Base-by-base conservation (phyloP, 2,113 vertebrate species). In the Rutilus rutilus region DNA sequence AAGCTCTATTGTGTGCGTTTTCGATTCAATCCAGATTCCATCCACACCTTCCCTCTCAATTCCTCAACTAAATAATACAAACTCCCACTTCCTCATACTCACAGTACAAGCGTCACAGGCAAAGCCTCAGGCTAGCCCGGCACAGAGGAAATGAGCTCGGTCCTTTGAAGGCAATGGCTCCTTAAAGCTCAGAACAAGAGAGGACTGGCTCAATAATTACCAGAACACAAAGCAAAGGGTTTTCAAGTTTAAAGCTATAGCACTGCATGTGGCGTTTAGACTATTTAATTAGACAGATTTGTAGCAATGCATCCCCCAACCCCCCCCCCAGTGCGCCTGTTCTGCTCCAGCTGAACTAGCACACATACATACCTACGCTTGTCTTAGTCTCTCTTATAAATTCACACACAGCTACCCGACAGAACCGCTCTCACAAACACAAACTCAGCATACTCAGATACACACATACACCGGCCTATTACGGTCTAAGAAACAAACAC, bases 101-200 rank as follows among this genome's bases (percentile, higher is more conserved):
- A 71, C 62, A 76, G 73, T 47, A 77, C 62, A 75, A 79, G 69
- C 76, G 83, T 78, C 39, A 30, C 76, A 85, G 82, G 33, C 59
- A 80, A 77, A 82, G 85, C 87, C 87, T 83, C 78, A 64, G 87
- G 89, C 84, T 64, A 86, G 54, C 78, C 77, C 39, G 17, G 62
- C 89, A 87, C 88, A 90, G 50, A 90, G 14, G 52, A 78, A 84
- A 69, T 62, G 50, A 82, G 59, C 52, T 69, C 50, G 50, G 74
- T 80, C 50, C 47, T 84, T 88, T 85, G 39, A 85, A 87, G 65
- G 83, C 59, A 19, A 62, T 74, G 27, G 78, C 78, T 76, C 39
- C 60, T 54, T 85, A 47, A 81, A 67, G 62, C 84, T 75, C 85
- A 85, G 71, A 79, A 85, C 50, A 82, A 65, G 84, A 86, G 67